Conservation (phyloP, 2,113 vertebrate genomes). For the Callospermophilus lateralis region DNA sequence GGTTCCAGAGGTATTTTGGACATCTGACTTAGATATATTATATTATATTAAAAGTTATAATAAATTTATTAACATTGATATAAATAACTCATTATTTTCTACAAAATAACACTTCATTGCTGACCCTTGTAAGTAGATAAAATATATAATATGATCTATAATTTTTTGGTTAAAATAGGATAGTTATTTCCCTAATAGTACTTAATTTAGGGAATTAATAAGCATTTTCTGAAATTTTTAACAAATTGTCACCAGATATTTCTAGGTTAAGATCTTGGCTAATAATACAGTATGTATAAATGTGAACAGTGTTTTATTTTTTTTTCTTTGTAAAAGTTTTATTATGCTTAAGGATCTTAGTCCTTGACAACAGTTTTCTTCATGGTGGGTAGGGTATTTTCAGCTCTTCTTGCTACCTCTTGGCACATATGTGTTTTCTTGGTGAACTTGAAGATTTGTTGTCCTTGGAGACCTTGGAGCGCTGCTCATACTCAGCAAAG, state of each 20-base stretch:
- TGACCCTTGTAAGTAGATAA: not conserved
- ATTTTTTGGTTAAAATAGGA: slow-evolving; percentile 27
- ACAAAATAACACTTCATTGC: slow-evolving; percentile 15
- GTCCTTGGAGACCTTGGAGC: not conserved
- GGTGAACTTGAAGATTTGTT: not conserved
- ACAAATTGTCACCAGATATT: slow-evolving; percentile 6
- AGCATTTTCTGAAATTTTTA: not conserved
- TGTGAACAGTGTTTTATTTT: slow-evolving; percentile 29
- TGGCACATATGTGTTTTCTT: not conserved
- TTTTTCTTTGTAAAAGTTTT: not conserved
- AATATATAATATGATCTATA: not conserved
- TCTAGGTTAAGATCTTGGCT: slow-evolving; percentile 13
- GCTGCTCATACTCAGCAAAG: not conserved
- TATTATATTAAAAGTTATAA: not conserved
- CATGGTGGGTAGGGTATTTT: not conserved
- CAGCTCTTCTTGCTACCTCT: not conserved
- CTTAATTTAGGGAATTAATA: slow-evolving; percentile 1
- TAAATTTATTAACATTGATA: slow-evolving; percentile 6
- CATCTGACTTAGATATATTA: not conserved
- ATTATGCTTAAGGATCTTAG: not conserved
- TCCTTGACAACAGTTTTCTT: not conserved
- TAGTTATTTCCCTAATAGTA: not conserved
- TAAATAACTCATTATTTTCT: not conserved
- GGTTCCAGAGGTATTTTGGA: not conserved
- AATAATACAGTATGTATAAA: not conserved